Base-by-base conservation (phyloP, 2,888 invertebrate species). In the Andrena trimmerana region DNA sequence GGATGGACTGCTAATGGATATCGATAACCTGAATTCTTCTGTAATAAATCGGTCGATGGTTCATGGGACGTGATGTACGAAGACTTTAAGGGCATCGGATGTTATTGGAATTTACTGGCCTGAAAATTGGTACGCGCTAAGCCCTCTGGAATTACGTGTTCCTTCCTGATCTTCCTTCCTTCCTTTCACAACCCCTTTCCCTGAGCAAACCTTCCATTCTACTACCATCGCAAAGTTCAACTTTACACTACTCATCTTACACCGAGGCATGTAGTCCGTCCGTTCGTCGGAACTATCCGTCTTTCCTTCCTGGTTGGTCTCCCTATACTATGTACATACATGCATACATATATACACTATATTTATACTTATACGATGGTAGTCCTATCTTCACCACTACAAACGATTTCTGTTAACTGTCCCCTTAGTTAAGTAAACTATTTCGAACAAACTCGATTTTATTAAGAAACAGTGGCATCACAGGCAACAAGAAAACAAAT, bases 21-120 rank as follows among this genome's bases (percentile, higher is more conserved):
- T 90, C 89, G 91, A 91, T 90, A 91, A 92, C 89, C 89, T 76
- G 88, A 91, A 90, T 92, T 89, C 87, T 88, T 74, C 79, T 76
- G 90, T 90, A 91, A 92, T 91, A 92, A 92, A 92, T 92, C 87
- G 91, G 87, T 62, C 75, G 82, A 68, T 70, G 83, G 85, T 83
- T 87, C 84, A 85, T 72, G 80, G 86, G 77, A 87, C 86, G 89
- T 92, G 92, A 92, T 90, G 88, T 91, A 92, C 90, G 92, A 91
- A 92, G 90, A 90, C 89, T 92, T 91, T 91, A 90, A 91, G 87
- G 87, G 87, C 86, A 90, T 86, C 88, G 89, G 91, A 91, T 91
- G 86, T 91, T 92, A 92, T 92, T 92, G 92, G 92, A 93, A 93
- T 93, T 92, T 92, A 93, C 91, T 89, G 92, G 89, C 81, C 89